These are phyloP conservation scores for Leiothrix lutea DNA, from an alignment of 2,113 vertebrate genomes.

Conservation along the genomic window DNA sequence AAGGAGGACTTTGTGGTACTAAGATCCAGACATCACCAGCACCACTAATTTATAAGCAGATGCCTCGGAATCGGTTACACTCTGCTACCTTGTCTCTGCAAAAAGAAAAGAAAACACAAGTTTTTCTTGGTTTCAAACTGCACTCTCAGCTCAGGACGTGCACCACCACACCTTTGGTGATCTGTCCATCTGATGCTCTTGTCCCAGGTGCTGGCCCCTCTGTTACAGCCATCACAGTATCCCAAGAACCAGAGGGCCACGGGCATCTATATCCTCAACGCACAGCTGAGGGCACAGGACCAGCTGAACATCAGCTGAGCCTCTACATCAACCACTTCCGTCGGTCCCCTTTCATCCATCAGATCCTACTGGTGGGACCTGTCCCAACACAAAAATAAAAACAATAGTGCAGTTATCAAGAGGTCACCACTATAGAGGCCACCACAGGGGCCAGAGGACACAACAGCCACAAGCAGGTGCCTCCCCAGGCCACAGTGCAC, in stretches of 20 bases:
- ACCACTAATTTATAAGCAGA: not conserved
- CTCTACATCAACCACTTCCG: not conserved
- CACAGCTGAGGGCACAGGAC: accelerated
- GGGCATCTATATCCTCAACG: not conserved
- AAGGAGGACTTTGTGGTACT: not conserved
- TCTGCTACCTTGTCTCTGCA: not conserved
- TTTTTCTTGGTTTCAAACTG: not conserved
- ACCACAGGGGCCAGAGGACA: not conserved
- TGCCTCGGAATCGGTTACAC: not conserved
- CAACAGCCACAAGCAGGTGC: not conserved
- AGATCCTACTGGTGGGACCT: not conserved
- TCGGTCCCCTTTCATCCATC: not conserved
- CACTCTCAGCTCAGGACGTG: not conserved
- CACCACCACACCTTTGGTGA: not conserved
- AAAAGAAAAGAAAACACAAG: not conserved
- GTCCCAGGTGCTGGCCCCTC: not conserved
- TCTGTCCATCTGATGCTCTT: not conserved
- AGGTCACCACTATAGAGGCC: not conserved
- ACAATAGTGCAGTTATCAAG: not conserved
- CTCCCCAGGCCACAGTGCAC: not conserved
- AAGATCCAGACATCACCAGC: not conserved
- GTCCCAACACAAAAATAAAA: not conserved
- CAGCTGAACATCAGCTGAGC: not conserved
- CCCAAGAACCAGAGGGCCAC: not conserved
- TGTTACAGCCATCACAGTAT: not conserved